Conservation (phyloP, 2,888 invertebrate genomes). For the Lycaena phlaeas region DNA sequence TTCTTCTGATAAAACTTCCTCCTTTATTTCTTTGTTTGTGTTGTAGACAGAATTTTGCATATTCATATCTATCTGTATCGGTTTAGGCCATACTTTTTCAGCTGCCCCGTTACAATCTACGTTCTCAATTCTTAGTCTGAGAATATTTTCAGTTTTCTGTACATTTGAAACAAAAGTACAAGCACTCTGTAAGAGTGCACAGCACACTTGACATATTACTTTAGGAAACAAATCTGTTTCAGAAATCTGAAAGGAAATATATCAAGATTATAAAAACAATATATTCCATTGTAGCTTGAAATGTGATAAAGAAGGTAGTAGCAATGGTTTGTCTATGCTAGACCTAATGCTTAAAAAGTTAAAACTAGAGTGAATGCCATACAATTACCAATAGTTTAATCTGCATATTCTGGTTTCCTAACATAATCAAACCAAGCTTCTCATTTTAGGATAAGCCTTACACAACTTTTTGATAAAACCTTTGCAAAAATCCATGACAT, state of each 20-base stretch:
- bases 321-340: too few relatives aligned
- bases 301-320: too few relatives aligned
- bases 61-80: constrained; percentile 45
- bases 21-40: constrained; percentile 42
- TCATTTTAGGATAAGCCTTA: too few relatives aligned
- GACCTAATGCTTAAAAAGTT: too few relatives aligned
- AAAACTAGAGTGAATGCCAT: too few relatives aligned
- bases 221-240: constrained; percentile 40
- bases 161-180: constrained; percentile 36
- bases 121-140: constrained; percentile 25
- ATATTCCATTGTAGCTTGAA: too few relatives aligned
- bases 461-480: too few relatives aligned
- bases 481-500: too few relatives aligned
- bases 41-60: constrained; percentile 27
- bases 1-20: constrained; percentile 48
- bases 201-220: constrained; percentile 42
- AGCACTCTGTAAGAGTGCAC: constrained; percentile 33
- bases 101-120: constrained; percentile 9
- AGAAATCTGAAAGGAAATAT: constrained; percentile 32
- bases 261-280: constrained; percentile 9
- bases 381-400: too few relatives aligned
- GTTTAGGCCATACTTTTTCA: constrained; percentile 46
- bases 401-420: too few relatives aligned
- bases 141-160: constrained; percentile 29
- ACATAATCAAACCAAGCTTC: too few relatives aligned